A percentile compares a stretch with the other conserved stretches of the same genome.
Evolutionary conservation across 2,113 vertebrate species (phyloP).

Genomic region (Erythrolamprus reginae): DNA sequence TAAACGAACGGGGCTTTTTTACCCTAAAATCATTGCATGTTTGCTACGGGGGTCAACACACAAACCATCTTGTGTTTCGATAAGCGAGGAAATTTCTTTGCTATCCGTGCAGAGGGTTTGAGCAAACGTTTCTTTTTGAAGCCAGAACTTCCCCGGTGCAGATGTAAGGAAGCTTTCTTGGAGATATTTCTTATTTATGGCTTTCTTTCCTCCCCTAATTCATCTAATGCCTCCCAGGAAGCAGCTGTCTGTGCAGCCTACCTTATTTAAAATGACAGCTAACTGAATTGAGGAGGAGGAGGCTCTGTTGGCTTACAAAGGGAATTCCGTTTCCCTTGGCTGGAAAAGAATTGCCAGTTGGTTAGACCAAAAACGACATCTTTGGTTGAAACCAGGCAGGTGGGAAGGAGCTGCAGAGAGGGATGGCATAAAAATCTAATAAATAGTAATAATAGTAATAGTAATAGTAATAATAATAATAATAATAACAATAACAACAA

Average conservation of each 20-base stretch:
- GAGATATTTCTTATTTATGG: conserved; percentile 10
- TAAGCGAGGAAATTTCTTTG: background rate
- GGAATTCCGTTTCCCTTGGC: conserved; percentile 52
- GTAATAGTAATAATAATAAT: too few relatives aligned
- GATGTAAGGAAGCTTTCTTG: background rate
- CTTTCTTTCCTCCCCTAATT: background rate
- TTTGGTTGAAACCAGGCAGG: conserved; percentile 39
- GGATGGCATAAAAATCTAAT: too few relatives aligned
- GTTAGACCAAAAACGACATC: conserved; percentile 45
- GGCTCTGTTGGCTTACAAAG: conserved; percentile 48
- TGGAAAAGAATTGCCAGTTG: conserved; percentile 36
- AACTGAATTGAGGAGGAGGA: conserved; percentile 53
- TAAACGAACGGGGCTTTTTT: background rate
- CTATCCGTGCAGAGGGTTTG: background rate
- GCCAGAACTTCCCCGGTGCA: conserved; percentile 22
- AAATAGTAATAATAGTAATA: too few relatives aligned
- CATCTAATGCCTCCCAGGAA: background rate
- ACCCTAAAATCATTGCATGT: background rate
- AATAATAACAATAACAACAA: too few relatives aligned
- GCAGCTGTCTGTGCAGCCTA: conserved; percentile 19
- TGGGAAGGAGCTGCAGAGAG: background rate
- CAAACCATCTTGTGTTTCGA: background rate
- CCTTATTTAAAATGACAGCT: conserved; percentile 54
- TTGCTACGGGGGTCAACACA: background rate
- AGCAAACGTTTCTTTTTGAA: conserved; percentile 27